Evolutionary conservation across 2,113 vertebrate species (phyloP).

Genomic region (Fulmarus glacialis): DNA sequence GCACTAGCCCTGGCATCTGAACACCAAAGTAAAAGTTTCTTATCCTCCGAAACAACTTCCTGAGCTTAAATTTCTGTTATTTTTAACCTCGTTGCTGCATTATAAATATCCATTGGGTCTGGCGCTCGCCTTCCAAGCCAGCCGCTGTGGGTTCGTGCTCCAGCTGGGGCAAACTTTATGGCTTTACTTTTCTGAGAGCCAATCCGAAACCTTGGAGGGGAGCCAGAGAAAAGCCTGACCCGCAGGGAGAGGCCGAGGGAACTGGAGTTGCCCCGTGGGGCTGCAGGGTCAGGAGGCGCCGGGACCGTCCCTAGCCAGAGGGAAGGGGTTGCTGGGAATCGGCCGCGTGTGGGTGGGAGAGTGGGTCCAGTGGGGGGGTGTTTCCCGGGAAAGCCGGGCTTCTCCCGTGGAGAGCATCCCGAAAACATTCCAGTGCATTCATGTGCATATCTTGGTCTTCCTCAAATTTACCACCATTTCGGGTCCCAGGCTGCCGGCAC

Average conservation of each 20-base stretch:
- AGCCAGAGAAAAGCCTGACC: constrained; percentile 51
- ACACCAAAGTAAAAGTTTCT: not conserved
- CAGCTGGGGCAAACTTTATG: constrained; percentile 13
- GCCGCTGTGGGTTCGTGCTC: not conserved
- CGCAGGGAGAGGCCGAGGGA: not conserved
- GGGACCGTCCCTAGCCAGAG: not conserved
- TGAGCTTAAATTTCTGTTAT: constrained; percentile 15
- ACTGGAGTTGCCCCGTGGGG: not conserved
- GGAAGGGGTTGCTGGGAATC: not conserved
- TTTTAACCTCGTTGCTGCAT: not conserved
- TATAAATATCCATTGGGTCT: not conserved
- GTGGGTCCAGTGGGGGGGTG: not conserved
- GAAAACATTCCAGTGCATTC: accelerated
- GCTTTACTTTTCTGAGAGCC: constrained; percentile 19
- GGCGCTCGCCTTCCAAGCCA: not conserved
- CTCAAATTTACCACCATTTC: not conserved
- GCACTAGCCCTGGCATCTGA: not conserved
- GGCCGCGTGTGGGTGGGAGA: not conserved
- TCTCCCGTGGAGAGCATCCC: not conserved
- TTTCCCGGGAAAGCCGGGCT: not conserved
- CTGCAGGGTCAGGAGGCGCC: not conserved
- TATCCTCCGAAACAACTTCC: not conserved
- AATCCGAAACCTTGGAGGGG: not conserved
- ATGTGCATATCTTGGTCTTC: not conserved
- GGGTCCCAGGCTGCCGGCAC: accelerated